phyloP scores from a whole-genome alignment of 2,113 vertebrate species.

The Pterocles gutturalis region DNA sequence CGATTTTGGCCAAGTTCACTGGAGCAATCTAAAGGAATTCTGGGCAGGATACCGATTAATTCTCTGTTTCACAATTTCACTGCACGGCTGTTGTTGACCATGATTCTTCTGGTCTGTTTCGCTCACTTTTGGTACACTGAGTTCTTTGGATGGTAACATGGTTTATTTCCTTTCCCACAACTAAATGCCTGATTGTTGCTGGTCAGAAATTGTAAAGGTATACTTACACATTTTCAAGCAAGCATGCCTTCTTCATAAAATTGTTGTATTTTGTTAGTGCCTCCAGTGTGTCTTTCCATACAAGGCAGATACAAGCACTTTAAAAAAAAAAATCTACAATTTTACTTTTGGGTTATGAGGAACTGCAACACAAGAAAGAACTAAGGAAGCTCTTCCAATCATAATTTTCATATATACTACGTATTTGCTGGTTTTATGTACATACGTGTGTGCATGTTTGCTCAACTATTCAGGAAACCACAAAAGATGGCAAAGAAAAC shows the following conservation, averaged over 20 bases:
- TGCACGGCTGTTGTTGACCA: not conserved
- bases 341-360: not conserved
- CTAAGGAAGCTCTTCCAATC: not conserved
- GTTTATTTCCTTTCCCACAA: not conserved
- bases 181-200: not conserved
- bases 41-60: not conserved
- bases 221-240: not conserved
- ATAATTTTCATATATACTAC: not conserved
- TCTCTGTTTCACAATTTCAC: not conserved
- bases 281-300: not conserved
- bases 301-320: not conserved
- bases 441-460: rapidly evolving
- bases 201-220: not conserved
- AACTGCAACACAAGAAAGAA: not conserved
- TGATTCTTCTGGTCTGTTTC: not conserved
- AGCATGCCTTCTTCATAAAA: not conserved
- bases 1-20: not conserved
- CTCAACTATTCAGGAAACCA: not conserved
- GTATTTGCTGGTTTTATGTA: not conserved
- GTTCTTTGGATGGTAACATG: not conserved
- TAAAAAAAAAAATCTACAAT: not conserved
- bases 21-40: not conserved
- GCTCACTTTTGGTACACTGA: not conserved
- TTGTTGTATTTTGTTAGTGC: not conserved
- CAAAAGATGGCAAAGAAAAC: not conserved